Percentiles rank a stretch among this genome's conserved stretches.
Evolutionary conservation across 2,797 vertebrate species (phyloP).

Genomic region (Chaetodon trifasciatus): DNA sequence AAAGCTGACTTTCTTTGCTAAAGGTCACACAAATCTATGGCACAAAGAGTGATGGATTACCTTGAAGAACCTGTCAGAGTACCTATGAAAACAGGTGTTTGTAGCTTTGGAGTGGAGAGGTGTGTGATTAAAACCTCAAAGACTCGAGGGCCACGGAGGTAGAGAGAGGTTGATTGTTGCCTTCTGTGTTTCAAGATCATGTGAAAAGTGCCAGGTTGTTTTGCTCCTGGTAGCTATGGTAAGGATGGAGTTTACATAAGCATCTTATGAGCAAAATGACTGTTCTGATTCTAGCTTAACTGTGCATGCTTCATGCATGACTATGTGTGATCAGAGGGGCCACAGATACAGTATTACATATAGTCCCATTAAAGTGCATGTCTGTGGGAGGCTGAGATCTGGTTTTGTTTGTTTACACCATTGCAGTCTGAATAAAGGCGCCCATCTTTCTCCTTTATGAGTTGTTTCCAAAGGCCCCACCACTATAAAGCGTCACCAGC

Average conservation of each 20-base stretch:
- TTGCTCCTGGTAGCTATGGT: neutral
- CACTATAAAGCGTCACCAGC: constrained; percentile 54
- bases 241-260: neutral
- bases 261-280: neutral
- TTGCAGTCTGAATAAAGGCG: constrained; percentile 45
- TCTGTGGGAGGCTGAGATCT: constrained; percentile 16
- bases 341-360: neutral
- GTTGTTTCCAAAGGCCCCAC: constrained; percentile 46
- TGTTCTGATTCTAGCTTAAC: too few species aligned
- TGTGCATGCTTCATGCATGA: neutral
- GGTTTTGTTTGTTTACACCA: constrained; percentile 39
- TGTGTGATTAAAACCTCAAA: neutral
- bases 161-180: constrained; percentile 7
- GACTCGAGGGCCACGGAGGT: neutral
- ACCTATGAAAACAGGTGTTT: neutral
- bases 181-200: constrained; percentile 40
- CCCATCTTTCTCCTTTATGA: constrained; percentile 50
- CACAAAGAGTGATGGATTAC: neutral
- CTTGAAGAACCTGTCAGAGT: neutral
- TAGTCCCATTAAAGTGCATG: constrained; percentile 19
- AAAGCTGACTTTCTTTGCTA: neutral
- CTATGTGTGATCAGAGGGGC: neutral
- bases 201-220: neutral
- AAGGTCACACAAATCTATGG: too few species aligned
- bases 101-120: neutral